phyloP scores from a whole-genome alignment of 2,888 invertebrate genomes.

The Caenorhabditis sp. region DNA sequence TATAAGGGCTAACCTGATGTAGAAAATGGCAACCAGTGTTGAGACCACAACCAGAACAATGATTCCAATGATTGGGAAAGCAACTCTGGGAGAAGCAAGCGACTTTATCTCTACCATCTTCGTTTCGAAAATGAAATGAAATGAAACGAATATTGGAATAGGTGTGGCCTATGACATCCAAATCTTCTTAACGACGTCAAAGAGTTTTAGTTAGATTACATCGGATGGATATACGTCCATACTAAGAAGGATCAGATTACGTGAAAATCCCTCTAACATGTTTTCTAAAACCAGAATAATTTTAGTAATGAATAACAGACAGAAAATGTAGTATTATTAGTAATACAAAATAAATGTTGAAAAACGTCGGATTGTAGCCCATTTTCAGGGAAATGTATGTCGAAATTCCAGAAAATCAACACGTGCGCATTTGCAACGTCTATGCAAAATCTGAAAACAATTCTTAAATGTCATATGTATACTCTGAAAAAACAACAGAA shows the following conservation, averaged over 20 bases:
- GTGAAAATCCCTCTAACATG: neutral
- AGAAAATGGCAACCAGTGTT: slow-evolving; percentile 45
- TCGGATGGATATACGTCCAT: neutral
- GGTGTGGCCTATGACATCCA: neutral
- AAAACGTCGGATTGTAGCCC: too few relatives aligned
- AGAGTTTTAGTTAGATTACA: neutral
- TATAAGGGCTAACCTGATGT: slow-evolving; percentile 27
- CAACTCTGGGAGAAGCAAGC: slow-evolving; percentile 43
- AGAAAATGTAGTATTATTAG: neutral
- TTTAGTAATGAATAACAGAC: neutral
- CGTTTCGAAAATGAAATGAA: neutral
- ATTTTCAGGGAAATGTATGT: too few relatives aligned
- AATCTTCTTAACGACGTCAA: neutral
- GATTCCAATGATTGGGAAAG: slow-evolving; percentile 39
- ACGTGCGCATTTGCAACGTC: too few relatives aligned
- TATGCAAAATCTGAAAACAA: neutral
- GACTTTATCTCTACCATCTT: slow-evolving; percentile 41
- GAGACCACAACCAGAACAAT: slow-evolving; percentile 38
- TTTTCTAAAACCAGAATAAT: neutral
- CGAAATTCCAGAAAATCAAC: too few relatives aligned
- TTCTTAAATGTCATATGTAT: too few relatives aligned
- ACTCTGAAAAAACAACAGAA: too few relatives aligned
- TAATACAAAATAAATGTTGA: neutral
- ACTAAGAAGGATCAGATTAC: neutral
- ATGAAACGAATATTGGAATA: neutral